Evolutionary conservation across 2,797 vertebrate species (phyloP).

Genomic region (Anolis apletophallus): DNA sequence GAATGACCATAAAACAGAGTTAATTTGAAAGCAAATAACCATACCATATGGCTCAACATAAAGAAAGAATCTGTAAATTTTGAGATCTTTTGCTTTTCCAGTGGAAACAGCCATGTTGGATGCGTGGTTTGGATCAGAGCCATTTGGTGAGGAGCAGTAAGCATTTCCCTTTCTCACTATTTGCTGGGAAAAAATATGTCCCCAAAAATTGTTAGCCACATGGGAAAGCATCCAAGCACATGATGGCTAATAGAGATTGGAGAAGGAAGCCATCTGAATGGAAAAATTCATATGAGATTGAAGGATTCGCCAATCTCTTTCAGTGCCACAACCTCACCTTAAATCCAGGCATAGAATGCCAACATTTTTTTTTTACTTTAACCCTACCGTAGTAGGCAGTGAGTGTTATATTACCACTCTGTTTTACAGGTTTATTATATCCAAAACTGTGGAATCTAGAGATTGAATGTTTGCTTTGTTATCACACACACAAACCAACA

Average conservation of each 20-base stretch:
- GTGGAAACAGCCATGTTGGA: background rate
- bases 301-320: background rate
- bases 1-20: too few species aligned
- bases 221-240: background rate
- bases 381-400: too few species aligned
- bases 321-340: background rate
- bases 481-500: too few species aligned
- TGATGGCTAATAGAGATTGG: background rate
- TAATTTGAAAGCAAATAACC: too few species aligned
- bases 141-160: background rate
- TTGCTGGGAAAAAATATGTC: background rate
- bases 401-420: too few species aligned
- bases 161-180: background rate
- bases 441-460: too few species aligned
- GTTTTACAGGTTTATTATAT: too few species aligned
- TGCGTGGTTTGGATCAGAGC: background rate
- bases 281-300: rapidly evolving
- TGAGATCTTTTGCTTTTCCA: background rate
- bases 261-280: background rate
- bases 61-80: background rate
- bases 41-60: background rate
- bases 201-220: background rate
- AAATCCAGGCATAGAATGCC: background rate
- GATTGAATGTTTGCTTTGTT: too few species aligned
- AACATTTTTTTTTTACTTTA: too few species aligned